Base-by-base conservation (phyloP, 2,888 invertebrate species). In the Clusia tigrina region DNA sequence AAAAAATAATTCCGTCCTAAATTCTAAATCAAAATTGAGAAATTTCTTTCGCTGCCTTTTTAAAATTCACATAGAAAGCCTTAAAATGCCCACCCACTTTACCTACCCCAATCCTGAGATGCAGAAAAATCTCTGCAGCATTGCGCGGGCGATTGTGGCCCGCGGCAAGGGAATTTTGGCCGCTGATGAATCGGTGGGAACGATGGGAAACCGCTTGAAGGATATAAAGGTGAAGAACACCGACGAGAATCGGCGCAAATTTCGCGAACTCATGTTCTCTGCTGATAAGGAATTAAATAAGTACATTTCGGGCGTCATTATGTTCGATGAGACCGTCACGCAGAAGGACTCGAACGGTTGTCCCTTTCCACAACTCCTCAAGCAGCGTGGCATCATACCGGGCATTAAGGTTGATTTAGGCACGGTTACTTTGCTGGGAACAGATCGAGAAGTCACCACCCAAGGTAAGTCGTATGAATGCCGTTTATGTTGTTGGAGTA, bases 361-460 rank as follows among this genome's bases (percentile, higher is more conserved):
- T 1, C 91, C 93, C 2, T 92, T 97, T 84, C 90, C 93, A 25
- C 88, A 95, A 66, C 83, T 96, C 62, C 84, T 97, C 81, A 92
- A 93, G 86, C 90, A 94, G 83, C 89, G 91, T 67, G 93, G 93
- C 71, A 96, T 98, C 86, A 93, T 97, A 82, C 95, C 96, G 80
- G 97, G 97, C 74, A 97, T 98, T 84, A 98, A 97, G 87, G 95
- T 99, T 71, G 99, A 99, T 87, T 95, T 91, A 80, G 99, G 96
- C 79, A 95, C 98, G 63, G 96, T 98, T 1, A 92, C 94, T 62
- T 87, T 99, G 67, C 91, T 95, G 84, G 98, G 98, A 67, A 93
- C 95, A 69, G 91, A 95, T 77, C 94, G 93, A 78, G 99, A 99
- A 85, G 91, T 92, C 85, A 99, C 98, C 72, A 99, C 99, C 64